Percentiles rank a stretch among this genome's conserved stretches.
Evolutionary conservation across 1,140 invertebrate genomes (phyloP).

Genomic region (Spodoptera litura): DNA sequence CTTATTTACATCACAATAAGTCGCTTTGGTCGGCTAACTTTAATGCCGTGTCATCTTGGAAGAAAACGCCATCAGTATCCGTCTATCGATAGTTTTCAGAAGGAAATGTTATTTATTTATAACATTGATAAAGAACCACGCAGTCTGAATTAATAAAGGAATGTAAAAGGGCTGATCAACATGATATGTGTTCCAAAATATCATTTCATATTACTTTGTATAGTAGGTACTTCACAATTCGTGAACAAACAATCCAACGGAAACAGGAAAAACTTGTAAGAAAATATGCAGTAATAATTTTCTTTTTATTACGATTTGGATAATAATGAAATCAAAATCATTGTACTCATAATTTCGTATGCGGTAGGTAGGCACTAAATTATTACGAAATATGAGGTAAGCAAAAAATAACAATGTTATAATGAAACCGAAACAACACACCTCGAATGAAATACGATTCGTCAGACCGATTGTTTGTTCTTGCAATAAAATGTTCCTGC

Average conservation of each 20-base stretch:
- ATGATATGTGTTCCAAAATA: too few relatives aligned
- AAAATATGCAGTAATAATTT: not conserved
- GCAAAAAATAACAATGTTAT: conserved; percentile 39
- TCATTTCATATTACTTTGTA: too few relatives aligned
- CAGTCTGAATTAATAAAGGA: too few relatives aligned
- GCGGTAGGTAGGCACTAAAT: conserved; percentile 31
- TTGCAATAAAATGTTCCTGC: conserved; percentile 38
- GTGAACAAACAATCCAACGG: not conserved
- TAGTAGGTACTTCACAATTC: not conserved
- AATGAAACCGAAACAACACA: conserved; percentile 40
- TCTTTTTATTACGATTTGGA: conserved; percentile 19
- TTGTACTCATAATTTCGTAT: conserved; percentile 24
- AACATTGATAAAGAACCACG: not conserved
- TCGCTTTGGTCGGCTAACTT: conserved; percentile 61
- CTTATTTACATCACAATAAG: conserved; percentile 82
- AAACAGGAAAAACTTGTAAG: conserved; percentile 17
- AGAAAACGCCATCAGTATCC: conserved; percentile 50
- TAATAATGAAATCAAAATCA: conserved; percentile 19
- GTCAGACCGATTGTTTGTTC: conserved; percentile 38
- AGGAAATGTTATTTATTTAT: not conserved
- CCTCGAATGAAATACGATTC: conserved; percentile 39
- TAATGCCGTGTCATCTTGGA: conserved; percentile 66
- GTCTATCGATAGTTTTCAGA: conserved; percentile 41
- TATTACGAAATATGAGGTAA: conserved; percentile 35
- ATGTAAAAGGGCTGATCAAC: too few relatives aligned